Evolutionary conservation across 2,113 vertebrate species (phyloP).

Genomic region (Clupea harengus): DNA sequence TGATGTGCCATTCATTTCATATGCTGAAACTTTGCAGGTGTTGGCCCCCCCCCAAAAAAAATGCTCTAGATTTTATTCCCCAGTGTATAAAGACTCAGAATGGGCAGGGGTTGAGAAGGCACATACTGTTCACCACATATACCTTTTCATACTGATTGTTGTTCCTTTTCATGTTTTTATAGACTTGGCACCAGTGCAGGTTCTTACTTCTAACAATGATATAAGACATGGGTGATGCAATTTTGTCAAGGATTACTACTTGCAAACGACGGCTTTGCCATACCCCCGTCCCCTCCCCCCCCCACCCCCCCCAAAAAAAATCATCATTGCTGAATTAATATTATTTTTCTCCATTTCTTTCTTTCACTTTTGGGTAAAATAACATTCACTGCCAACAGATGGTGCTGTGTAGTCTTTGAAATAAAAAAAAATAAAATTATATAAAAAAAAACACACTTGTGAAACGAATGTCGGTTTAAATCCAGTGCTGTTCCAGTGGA

Average conservation of each 20-base stretch:
- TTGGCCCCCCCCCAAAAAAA: neutral
- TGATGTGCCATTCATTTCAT: neutral
- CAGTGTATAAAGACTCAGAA: neutral
- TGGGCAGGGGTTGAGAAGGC: neutral
- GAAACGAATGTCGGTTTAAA: neutral
- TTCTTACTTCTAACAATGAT: neutral
- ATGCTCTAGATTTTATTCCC: neutral
- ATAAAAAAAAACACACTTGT: slow-evolving; percentile 14
- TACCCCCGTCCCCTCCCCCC: neutral
- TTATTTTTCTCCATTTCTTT: slow-evolving; percentile 15
- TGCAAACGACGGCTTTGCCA: slow-evolving; percentile 9
- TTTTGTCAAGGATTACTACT: slow-evolving; percentile 21
- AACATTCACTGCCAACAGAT: slow-evolving; percentile 20
- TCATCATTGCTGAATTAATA: slow-evolving; percentile 10
- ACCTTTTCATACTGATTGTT: neutral
- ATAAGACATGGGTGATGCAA: slow-evolving; percentile 8
- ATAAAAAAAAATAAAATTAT: slow-evolving; percentile 17
- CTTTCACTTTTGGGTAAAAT: slow-evolving; percentile 13
- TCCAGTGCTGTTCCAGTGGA: neutral
- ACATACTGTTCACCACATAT: neutral
- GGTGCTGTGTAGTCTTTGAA: slow-evolving; percentile 17
- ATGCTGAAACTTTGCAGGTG: slow-evolving; percentile 2
- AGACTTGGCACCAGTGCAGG: slow-evolving; percentile 12
- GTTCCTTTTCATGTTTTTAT: slow-evolving; percentile 12
- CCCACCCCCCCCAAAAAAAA: neutral